Conservation (phyloP, 1,140 invertebrate species). For the Cyrtorhinus lividipennis region DNA sequence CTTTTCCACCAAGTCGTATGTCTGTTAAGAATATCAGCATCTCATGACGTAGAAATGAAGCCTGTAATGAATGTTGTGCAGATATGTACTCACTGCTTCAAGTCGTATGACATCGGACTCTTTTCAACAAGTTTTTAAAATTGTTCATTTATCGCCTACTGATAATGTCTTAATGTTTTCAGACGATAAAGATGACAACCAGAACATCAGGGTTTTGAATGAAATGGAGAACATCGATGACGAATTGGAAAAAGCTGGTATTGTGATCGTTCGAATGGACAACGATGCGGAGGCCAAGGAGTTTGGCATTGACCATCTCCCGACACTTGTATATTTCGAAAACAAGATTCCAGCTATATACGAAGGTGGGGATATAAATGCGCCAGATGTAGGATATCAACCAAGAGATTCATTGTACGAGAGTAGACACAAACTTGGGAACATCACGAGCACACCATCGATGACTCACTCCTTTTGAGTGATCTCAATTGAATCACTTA, state of each 20-base stretch:
- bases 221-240: constrained; percentile 88
- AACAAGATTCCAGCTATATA: constrained; percentile 82
- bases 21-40: constrained; percentile 10
- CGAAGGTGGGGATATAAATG: constrained; percentile 46
- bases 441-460: too few relatives aligned
- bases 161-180: too few relatives aligned
- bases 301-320: constrained; percentile 78
- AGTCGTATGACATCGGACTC: too few relatives aligned
- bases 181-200: constrained; percentile 83
- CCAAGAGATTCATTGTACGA: too few relatives aligned
- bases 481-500: too few relatives aligned
- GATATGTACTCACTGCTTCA: too few relatives aligned
- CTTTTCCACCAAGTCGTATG: neutral
- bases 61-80: neutral
- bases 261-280: constrained; percentile 77
- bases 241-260: constrained; percentile 75
- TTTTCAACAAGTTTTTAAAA: too few relatives aligned
- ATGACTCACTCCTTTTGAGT: too few relatives aligned
- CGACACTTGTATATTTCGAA: constrained; percentile 79
- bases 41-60: neutral
- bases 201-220: constrained; percentile 72
- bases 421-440: too few relatives aligned
- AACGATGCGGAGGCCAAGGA: constrained; percentile 77
- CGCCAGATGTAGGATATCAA: too few relatives aligned
- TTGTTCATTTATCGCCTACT: too few relatives aligned